Base-by-base conservation (phyloP, 2,888 invertebrate species). In the Mamestra brassicae region DNA sequence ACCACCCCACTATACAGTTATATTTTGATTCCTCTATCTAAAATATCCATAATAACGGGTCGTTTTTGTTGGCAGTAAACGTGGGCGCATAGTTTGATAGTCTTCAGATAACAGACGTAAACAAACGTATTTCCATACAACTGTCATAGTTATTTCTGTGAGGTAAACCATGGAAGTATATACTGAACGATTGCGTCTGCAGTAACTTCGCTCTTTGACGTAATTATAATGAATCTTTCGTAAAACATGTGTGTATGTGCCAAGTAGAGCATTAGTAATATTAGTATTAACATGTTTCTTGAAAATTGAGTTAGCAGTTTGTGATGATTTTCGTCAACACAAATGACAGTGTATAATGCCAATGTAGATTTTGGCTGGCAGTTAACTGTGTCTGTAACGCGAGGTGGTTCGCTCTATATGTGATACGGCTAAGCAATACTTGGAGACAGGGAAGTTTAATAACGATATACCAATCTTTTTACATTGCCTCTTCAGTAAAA, bases 211-310 rank as follows among this genome's bases (percentile, higher is more conserved):
- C 61, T 81, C 72, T 73, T 78, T 81, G 81, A 72, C 80, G 81
- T 80, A 70, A 81, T 80, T 74, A 79, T 84, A 87, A 90, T 90
- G 85, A 90, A 90, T 90, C 87, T 90, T 89, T 85, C 82, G 86
- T 86, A 88, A 89, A 88, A 86, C 78, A 73, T 69, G 81, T 72
- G 73, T 85, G 81, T 82, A 83, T 81, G 85, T 90, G 89, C 89
- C 89, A 91, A 90, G 77, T 89, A 89, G 75, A 76, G 70, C 66
- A 78, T 83, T 84, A 66, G 69, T 63, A 68, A 80, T 84, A 64
- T 79, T 74, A 84, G 71, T 68, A 64, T 74, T 57, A 69, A 84
- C 69, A 80, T 13, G 54, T 80, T 64, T 15, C 38, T 17, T 73
- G 68, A 55, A 78, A 84, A 80, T 73, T 61, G 57, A 69, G 65